phyloP scores from a whole-genome alignment of 2,888 invertebrate species.

The Epirrita christyi region DNA sequence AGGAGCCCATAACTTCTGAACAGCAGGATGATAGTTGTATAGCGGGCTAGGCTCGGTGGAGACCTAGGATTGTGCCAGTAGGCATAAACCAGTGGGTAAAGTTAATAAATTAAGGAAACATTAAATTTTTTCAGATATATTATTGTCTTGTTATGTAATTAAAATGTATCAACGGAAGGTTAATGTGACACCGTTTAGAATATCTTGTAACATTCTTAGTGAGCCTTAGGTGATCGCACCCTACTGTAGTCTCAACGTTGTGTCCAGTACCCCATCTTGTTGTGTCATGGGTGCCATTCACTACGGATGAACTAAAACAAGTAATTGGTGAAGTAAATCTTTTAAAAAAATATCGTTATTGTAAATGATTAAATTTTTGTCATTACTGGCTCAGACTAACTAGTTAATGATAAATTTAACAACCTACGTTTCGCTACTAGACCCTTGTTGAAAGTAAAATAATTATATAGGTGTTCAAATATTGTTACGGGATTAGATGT shows the following conservation, averaged over 20 bases:
- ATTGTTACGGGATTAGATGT: constrained; percentile 83
- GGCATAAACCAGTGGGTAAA: constrained; percentile 81
- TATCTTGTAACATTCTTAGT: constrained; percentile 76
- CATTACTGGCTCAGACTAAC: constrained; percentile 73
- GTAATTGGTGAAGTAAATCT: constrained; percentile 68
- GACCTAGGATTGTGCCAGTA: constrained; percentile 66
- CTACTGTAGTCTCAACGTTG: constrained; percentile 63
- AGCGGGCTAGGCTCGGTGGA: constrained; percentile 64
- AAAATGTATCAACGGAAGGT: constrained; percentile 80
- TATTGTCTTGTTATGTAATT: constrained; percentile 85
- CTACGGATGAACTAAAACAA: constrained; percentile 56
- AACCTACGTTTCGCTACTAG: constrained; percentile 78
- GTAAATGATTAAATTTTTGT: constrained; percentile 80
- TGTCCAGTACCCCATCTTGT: constrained; percentile 35
- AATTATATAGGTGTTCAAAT: constrained; percentile 82
- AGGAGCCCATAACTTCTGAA: constrained; percentile 68
- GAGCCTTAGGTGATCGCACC: constrained; percentile 77
- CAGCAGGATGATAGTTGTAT: constrained; percentile 58
- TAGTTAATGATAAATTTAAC: constrained; percentile 66
- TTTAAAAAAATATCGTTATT: constrained; percentile 78
- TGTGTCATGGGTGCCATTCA: constrained; percentile 40
- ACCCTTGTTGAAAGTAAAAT: constrained; percentile 78
- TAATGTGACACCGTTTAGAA: constrained; percentile 67
- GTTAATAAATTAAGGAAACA: constrained; percentile 82
- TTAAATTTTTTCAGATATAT: constrained; percentile 85